Evolutionary conservation across 2,888 invertebrate genomes (phyloP).

Genomic region (Cephus runcator): DNA sequence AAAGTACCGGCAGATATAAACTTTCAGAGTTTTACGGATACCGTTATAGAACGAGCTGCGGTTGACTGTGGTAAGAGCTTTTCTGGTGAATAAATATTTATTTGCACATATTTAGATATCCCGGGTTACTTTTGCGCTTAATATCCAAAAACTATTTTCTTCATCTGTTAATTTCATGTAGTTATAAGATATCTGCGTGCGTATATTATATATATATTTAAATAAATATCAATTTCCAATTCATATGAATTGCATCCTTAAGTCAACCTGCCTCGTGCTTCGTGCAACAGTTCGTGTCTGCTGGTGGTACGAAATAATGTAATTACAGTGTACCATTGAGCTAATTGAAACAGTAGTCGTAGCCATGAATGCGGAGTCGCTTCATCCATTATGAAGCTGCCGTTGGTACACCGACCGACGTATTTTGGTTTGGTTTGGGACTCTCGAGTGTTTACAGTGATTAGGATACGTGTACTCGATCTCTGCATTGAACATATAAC

Average conservation of each 20-base stretch:
- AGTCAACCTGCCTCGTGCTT: not conserved
- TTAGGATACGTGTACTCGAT: not conserved
- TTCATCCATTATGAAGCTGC: not conserved
- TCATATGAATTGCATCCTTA: not conserved
- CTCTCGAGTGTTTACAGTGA: not conserved
- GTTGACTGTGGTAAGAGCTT: not conserved
- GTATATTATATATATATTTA: not conserved
- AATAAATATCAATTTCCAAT: not conserved
- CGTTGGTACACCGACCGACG: not conserved
- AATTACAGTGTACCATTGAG: not conserved
- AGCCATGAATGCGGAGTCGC: not conserved
- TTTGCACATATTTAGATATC: not conserved
- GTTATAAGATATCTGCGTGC: no score
- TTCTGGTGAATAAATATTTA: not conserved
- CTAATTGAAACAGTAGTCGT: not conserved
- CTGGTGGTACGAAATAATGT: not conserved
- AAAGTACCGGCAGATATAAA: not conserved
- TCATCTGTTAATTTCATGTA: no score
- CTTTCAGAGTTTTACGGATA: not conserved
- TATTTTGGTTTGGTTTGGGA: not conserved
- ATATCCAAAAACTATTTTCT: not conserved
- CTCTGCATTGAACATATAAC: not conserved
- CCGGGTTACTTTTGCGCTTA: not conserved
- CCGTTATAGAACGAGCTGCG: not conserved
- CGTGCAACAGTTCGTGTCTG: not conserved